Percentiles rank a stretch among this genome's conserved stretches.
phyloP scores from a whole-genome alignment of 2,113 vertebrate species.

The Tragelaphus scriptus region DNA sequence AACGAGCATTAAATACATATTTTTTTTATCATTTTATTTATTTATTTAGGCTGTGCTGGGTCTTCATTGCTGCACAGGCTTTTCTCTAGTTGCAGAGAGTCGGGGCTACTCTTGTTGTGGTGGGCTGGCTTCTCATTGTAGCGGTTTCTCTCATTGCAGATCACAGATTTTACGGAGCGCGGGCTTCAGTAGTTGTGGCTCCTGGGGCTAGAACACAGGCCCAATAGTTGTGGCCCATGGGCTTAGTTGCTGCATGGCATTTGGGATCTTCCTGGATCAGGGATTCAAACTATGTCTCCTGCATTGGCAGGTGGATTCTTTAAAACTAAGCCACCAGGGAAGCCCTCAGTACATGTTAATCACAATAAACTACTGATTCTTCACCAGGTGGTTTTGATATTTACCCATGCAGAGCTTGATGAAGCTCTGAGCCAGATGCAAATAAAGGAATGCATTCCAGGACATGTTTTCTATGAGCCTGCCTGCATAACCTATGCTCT shows the following conservation, averaged over 20 bases:
- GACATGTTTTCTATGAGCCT: not conserved
- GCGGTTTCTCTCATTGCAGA: not conserved
- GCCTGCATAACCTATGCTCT: no score
- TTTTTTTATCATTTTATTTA: not conserved
- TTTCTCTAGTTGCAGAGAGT: not conserved
- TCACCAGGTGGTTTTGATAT: not conserved
- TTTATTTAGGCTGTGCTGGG: not conserved
- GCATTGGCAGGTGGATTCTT: not conserved
- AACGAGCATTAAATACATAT: not conserved
- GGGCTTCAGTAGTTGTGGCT: not conserved
- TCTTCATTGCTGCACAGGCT: not conserved
- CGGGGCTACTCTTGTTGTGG: not conserved
- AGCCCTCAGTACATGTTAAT: not conserved
- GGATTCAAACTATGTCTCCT: not conserved
- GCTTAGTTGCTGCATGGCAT: not conserved
- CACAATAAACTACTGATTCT: not conserved
- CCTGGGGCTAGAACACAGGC: not conserved
- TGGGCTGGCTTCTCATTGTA: not conserved
- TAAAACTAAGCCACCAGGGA: not conserved
- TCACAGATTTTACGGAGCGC: not conserved
- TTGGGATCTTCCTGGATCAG: not conserved
- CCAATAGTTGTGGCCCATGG: not conserved
- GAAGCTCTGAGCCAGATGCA: not conserved
- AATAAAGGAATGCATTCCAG: not conserved
- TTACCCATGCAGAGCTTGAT: not conserved